Evolutionary conservation across 2,113 vertebrate genomes (phyloP).

Genomic region (Lethenteron camtschaticum): DNA sequence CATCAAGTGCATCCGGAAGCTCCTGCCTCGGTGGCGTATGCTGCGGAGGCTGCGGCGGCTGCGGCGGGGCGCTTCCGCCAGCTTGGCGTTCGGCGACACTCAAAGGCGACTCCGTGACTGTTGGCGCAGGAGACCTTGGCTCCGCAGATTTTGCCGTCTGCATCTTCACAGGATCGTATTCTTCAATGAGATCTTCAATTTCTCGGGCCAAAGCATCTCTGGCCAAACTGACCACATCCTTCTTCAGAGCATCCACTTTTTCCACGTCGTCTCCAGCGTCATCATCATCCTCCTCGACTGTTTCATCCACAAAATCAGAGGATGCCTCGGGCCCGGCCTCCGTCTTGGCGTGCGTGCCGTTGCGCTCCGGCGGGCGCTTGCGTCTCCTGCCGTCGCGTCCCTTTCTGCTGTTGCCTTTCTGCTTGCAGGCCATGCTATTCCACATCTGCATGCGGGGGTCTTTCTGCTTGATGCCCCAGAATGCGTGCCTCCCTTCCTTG

Average conservation of each 20-base stretch:
- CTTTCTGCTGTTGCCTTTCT: not conserved
- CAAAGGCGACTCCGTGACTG: not conserved
- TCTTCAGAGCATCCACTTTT: not conserved
- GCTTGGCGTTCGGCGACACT: slow-evolving; percentile 15
- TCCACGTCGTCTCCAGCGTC: not conserved
- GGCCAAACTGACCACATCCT: not conserved
- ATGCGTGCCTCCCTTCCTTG: slow-evolving; percentile 25
- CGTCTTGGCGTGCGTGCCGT: not conserved
- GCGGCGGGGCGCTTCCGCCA: slow-evolving; percentile 8
- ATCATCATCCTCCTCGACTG: not conserved
- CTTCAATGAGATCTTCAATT: not conserved
- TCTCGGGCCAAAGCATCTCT: not conserved
- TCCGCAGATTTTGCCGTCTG: not conserved
- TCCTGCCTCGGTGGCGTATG: not conserved
- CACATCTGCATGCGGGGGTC: slow-evolving; percentile 23
- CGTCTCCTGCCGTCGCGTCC: not conserved
- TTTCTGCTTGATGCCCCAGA: slow-evolving; percentile 27
- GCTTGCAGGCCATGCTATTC: slow-evolving; percentile 18
- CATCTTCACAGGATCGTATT: not conserved
- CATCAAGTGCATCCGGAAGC: not conserved
- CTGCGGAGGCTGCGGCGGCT: not conserved
- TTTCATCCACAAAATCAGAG: not conserved
- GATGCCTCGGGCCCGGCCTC: not conserved
- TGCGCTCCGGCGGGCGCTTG: not conserved
- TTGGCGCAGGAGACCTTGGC: not conserved